Evolutionary conservation across 2,888 invertebrate species (phyloP).

Genomic region (Cloeon dipterum): DNA sequence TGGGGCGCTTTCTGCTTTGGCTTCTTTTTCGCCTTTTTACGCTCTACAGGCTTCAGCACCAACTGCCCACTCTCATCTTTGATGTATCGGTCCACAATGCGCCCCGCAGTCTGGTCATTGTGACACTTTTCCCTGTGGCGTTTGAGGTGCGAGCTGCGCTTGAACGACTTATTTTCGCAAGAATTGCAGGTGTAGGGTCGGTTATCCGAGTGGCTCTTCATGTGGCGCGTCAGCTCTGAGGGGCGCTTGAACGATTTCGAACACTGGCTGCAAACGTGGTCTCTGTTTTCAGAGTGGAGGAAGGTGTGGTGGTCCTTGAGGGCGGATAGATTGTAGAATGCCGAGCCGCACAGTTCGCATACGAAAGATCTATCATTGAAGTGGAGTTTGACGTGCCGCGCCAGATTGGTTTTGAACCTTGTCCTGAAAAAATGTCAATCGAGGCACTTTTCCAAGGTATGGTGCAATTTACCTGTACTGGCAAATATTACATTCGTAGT

Average conservation of each 20-base stretch:
- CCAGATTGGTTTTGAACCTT: conserved; percentile 14
- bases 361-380: conserved; percentile 15
- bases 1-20: neutral
- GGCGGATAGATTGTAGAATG: conserved; percentile 17
- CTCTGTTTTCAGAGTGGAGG: conserved; percentile 15
- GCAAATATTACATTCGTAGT: no score
- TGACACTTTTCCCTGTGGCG: conserved; percentile 4
- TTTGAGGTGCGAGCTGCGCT: conserved; percentile 2
- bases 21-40: neutral
- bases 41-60: neutral
- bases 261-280: conserved; percentile 11
- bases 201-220: conserved; percentile 1
- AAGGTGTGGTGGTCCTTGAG: conserved; percentile 16
- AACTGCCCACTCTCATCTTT: conserved; percentile 1
- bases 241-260: conserved; percentile 4
- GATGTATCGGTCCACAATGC: neutral
- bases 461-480: no score
- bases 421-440: conserved; percentile 16
- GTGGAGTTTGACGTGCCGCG: conserved; percentile 16
- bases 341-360: conserved; percentile 17
- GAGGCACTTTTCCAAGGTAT: no score
- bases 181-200: conserved; percentile 3
- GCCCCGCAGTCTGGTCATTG: neutral
- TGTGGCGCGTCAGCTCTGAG: conserved; percentile 2
- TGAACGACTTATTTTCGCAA: conserved; percentile 2